Base-by-base conservation (phyloP, 1,140 invertebrate genomes). In the Ostrea edulis region DNA sequence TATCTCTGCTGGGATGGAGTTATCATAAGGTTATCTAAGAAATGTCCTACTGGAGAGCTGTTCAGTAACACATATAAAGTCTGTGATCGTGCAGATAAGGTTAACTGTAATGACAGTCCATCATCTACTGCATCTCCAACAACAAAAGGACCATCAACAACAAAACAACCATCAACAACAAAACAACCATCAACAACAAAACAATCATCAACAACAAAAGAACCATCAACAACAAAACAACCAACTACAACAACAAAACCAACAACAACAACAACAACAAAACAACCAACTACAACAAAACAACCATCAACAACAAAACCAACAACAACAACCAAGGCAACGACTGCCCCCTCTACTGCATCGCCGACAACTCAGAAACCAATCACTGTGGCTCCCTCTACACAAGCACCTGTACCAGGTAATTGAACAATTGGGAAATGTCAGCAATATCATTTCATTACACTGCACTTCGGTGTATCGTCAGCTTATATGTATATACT, bases 1-100 rank as follows among this genome's bases (percentile, higher is more conserved):
- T 77, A 77, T 77, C 68, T 77, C 4, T 77, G 68, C 68, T 77
- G 68, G 68, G 29, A 25, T 29, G 68, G 25, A 77, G 8, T 25
- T 35, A 35, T 29, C 4, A 29, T 77, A 77, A 22, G 25, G 29
- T 17, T 9, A 14, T 35, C 68, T 9, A 77, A 77, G 29, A 14
- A 25, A 0, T 77, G 68, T 29, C 68, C 68, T 12, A 29, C 29
- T 14, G 68, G 68, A 14, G 12, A 29, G 25, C 8, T 77, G 68
- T 77, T 77, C 68, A 77, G 68, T 25, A 77, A 9, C 29, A 25
- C 29, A 8, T 29, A 25, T 12, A 77, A 77, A 77, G 25, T 29
- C 4, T 77, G 68, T 35, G 68, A 77, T 29, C 25, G 25, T 35
- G 29, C 68, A 77, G 22, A 35, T 25, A 12, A 5, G 9, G 68